Conservation (phyloP, 2,113 vertebrate genomes). For the Furnarius figulus region DNA sequence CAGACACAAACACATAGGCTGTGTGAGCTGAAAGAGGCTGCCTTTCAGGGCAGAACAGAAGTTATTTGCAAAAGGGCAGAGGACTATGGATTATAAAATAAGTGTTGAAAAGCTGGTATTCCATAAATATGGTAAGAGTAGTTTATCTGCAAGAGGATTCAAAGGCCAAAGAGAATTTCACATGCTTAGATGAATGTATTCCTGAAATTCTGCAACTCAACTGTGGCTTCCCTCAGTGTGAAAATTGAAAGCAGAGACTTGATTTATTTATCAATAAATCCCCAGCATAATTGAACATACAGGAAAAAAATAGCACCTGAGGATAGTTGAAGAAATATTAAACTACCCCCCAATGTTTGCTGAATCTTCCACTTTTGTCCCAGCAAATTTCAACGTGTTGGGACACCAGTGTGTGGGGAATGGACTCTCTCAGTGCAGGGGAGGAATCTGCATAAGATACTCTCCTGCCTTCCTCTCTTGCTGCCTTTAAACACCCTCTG, state of each 20-base stretch:
- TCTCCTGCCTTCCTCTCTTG: not conserved
- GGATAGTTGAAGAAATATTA: slow-evolving; percentile 25
- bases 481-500: not conserved
- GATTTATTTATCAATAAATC: slow-evolving; percentile 62
- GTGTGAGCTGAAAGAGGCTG: slow-evolving; percentile 6
- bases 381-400: not conserved
- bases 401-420: not conserved
- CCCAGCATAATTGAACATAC: slow-evolving; percentile 27
- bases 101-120: slow-evolving; percentile 36
- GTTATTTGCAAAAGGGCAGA: slow-evolving; percentile 51
- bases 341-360: slow-evolving; percentile 19
- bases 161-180: slow-evolving; percentile 33
- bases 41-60: slow-evolving; percentile 28
- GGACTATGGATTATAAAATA: slow-evolving; percentile 55
- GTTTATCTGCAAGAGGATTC: slow-evolving; percentile 39
- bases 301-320: not conserved
- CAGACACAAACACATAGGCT: not conserved
- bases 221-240: slow-evolving; percentile 1
- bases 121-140: slow-evolving; percentile 28
- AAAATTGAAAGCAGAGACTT: slow-evolving; percentile 20
- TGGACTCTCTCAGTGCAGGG: not conserved
- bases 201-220: slow-evolving; percentile 32
- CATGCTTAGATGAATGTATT: slow-evolving; percentile 16
- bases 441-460: not conserved
- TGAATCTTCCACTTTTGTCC: slow-evolving; percentile 31